A percentile compares a stretch with the other conserved stretches of the same genome.
Evolutionary conservation across 2,888 invertebrate species (phyloP).

Genomic region (Glaucopsyche alexis): DNA sequence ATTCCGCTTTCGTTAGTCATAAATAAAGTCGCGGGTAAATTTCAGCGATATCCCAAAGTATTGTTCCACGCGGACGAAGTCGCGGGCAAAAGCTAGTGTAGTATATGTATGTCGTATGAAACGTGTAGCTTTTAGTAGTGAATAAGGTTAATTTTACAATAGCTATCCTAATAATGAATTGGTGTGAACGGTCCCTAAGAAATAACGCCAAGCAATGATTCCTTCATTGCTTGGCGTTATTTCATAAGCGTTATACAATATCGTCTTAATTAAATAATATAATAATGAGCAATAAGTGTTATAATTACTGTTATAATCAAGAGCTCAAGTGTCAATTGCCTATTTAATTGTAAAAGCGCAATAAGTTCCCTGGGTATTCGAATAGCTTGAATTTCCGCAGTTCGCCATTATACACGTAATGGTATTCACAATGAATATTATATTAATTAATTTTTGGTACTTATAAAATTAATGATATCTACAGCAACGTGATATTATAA

Average conservation of each 20-base stretch:
- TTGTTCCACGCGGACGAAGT: too few relatives aligned
- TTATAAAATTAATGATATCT: not conserved
- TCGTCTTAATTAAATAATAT: slow-evolving; percentile 3
- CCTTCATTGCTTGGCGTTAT: too few relatives aligned
- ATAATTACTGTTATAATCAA: not conserved
- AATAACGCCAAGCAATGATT: too few relatives aligned
- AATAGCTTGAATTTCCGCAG: not conserved
- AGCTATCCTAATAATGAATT: too few relatives aligned
- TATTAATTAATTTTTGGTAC: not conserved
- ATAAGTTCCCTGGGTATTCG: not conserved
- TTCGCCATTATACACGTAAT: not conserved
- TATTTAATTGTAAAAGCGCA: not conserved
- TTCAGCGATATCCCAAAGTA: too few relatives aligned
- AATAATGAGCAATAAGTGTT: not conserved
- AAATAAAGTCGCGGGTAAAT: too few relatives aligned
- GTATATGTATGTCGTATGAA: too few relatives aligned
- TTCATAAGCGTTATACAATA: too few relatives aligned
- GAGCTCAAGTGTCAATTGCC: not conserved
- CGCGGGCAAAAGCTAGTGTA: too few relatives aligned
- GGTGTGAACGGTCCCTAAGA: not conserved
- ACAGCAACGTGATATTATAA: not conserved
- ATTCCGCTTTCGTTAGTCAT: too few relatives aligned
- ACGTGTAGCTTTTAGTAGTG: too few relatives aligned
- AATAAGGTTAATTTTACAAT: too few relatives aligned
- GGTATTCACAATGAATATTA: not conserved